Percentiles rank a stretch among this genome's conserved stretches.
Conservation (phyloP, 2,888 invertebrate genomes). For the Sarcophaga caerulescens region DNA sequence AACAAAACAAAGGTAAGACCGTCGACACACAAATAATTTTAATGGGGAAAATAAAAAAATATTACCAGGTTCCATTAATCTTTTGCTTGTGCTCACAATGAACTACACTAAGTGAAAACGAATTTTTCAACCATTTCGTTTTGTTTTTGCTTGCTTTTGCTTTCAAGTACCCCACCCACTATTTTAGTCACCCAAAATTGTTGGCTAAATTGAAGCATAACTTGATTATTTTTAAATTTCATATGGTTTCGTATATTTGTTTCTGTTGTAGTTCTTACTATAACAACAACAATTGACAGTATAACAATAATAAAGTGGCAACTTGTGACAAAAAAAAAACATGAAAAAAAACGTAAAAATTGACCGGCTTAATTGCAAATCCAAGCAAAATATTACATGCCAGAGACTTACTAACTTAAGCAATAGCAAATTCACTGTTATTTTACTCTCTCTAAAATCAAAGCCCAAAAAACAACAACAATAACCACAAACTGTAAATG, state of each 20-base stretch:
- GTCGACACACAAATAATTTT: not conserved
- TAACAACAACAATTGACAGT: not conserved
- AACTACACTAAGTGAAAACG: not conserved
- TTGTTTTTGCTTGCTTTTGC: not conserved
- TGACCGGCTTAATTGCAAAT: conserved; percentile 59
- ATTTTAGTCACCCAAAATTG: conserved; percentile 32
- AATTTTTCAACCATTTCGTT: not conserved
- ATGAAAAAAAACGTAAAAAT: conserved; percentile 25
- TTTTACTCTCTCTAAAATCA: not conserved
- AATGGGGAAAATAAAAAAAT: too few relatives aligned
- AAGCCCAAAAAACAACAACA: too few relatives aligned
- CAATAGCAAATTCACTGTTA: conserved; percentile 3
- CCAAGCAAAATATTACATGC: conserved; percentile 45
- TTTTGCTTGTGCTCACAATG: conserved; percentile 19
- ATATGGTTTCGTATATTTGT: not conserved
- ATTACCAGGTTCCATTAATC: not conserved
- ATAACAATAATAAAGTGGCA: not conserved
- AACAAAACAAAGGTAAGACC: conserved; percentile 32
- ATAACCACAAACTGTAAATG: too few relatives aligned
- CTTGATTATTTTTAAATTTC: conserved; percentile 32
- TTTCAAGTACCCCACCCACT: conserved; percentile 12
- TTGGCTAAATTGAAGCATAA: conserved; percentile 22
- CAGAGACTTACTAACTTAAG: not conserved
- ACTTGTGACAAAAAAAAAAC: too few relatives aligned
- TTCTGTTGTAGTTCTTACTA: not conserved